Base-by-base conservation (phyloP, 2,888 invertebrate species). In the Auanema sp. region DNA sequence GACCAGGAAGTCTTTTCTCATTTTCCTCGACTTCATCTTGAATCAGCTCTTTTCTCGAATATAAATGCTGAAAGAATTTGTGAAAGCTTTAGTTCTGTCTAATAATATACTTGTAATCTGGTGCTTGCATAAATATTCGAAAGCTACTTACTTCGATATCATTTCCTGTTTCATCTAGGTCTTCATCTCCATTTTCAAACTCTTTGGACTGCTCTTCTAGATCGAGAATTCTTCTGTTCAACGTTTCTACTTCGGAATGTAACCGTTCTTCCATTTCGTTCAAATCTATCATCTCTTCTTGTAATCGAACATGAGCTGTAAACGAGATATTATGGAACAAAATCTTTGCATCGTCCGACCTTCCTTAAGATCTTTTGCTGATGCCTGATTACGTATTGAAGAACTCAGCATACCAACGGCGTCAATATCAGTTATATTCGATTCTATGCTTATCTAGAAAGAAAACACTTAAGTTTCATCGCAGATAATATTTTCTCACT, bases 241-340 rank as follows among this genome's bases (percentile, higher is more conserved):
- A 52, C 0, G 62, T 66, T 41, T 64, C 66, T 23, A 72, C 44
- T 43, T 65, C 62, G 23, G 57, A 54, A 25, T 52, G 40, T 12
- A 65, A 66, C 62, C 43, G 65, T 54, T 24, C 61, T 51, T 80
- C 75, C 68, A 75, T 71, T 50, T 79, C 78, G 16, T 72, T 69
- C 11, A 78, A 44, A 10, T 63, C 64, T 16, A 77, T 73, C 33
- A 80, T 51, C 50, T 80, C 80, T 42, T 80, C 79, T 67, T 80
- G 80, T 12, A 80, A 69, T 2, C 79, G 73, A 47, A 80, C 68
- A 53, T 80, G 78, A 57, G 77, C 79, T 80, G 52, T 64, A 78
- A 65, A 18, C 6, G 16, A 24, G 16, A 47, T 49, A 47, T 57
- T 54, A 12, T 54, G 11, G 54, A 14, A 14, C 47, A 47, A 47